Base-by-base conservation (phyloP, 30 jellyfish, hydroid and myxozoan genomes). In the Pelagia noctiluca region DNA sequence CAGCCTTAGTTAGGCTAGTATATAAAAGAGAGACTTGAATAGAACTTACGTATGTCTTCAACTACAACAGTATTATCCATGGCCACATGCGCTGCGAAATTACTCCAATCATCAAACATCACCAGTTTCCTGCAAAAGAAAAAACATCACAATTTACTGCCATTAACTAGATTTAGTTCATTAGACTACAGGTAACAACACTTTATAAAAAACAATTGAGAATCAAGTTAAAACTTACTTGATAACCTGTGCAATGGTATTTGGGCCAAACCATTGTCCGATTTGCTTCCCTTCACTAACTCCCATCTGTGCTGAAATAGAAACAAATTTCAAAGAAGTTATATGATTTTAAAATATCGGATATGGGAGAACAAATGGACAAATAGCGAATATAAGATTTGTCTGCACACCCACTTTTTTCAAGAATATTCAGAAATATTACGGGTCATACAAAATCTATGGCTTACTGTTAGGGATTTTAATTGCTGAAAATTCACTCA, bases 221-320 rank as follows among this genome's bases (percentile, higher is more conserved):
- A 37, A 4, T 21, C 2, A 24, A 79, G 35, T 12, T 8, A 1
- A 3, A 13, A 42, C 90, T 33, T 49, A 94, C 99, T 76, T 88
- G 0, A 94, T 88, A 0, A 94, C 99, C 79, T 94, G 99, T 2
- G 99, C 95, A 29, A 94, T 84, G 1, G 99, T 94, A 63, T 94
- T 94, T 69, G 99, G 99, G 0, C 99, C 99, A 75, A 94, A 94
- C 99, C 99, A 94, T 34, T 94, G 99, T 34, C 99, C 99, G 34
- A 94, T 88, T 63, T 88, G 93, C 64, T 94, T 94, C 28, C 99
- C 99, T 71, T 94, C 99, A 35, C 99, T 96, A 0, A 94, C 99
- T 50, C 99, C 99, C 99, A 94, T 94, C 78, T 94, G 99, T 22
- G 99, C 99, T 94, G 83, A 22, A 75, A 85, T 0, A 73, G 28